Evolutionary conservation across 2,888 invertebrate species (phyloP), one percentile per base, ranked within the genome.

Genomic region (Lomographa bimaculata): DNA sequence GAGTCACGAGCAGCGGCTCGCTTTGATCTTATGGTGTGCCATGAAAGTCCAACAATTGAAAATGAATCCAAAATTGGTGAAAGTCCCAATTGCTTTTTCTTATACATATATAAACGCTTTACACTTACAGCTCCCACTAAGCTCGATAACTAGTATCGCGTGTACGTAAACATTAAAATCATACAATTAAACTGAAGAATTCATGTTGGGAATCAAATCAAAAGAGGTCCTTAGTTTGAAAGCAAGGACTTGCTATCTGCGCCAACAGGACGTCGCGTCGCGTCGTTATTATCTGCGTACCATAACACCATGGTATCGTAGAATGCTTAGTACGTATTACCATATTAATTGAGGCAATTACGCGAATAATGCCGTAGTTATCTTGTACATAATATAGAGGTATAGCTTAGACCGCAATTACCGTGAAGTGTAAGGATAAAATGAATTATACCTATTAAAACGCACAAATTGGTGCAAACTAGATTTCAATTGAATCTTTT

Each of bases 381-480:
- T 65, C 60, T 62, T 46, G 53, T n/a, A n/a, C n/a, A n/a, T n/a
- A n/a, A n/a, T n/a, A n/a, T n/a, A n/a, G n/a, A n/a, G n/a, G n/a
- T n/a, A n/a, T n/a, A n/a, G n/a, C n/a, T n/a, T n/a, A n/a, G n/a
- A n/a, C n/a, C n/a, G n/a, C n/a, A n/a, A n/a, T n/a, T n/a, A n/a
- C n/a, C n/a, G n/a, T n/a, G n/a, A n/a, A n/a, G n/a, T n/a, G 55
- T 57, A 61, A 62, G 64, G 61, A 64, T 59, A 64, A 54, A 56
- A 54, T 54, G 42, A 32, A 49, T 47, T 47, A 14, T 27, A 42
- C 14, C 14, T 14, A 14, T 59, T 61, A 63, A 64, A 64, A 55
- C 60, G 49, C 58, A 57, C 57, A 62, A 63, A 64, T 71, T 60
- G 51, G 35, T 41, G 49, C 49, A 51, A 58, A 59, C 57, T 50